Base-by-base conservation (phyloP, 2,888 invertebrate species). In the Blastobasis adustella region DNA sequence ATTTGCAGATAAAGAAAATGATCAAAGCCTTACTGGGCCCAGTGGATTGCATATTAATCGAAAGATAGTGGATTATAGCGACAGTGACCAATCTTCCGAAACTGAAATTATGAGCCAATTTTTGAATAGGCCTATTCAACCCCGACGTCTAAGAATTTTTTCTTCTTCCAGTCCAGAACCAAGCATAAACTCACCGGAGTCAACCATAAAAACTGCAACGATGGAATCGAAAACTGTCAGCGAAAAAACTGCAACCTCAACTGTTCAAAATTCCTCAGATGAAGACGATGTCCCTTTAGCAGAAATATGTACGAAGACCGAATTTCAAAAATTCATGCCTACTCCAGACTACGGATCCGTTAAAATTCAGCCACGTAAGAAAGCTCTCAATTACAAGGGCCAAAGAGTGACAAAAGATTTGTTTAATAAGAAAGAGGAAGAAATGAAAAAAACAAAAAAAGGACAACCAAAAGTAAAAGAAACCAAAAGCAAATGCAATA, bases 361-460 rank as follows among this genome's bases (percentile, higher is more conserved):
- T 40, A 54, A 54, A 45, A 52, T 5, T n/a, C 23, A 40, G 8
- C 52, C 51, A 44, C 37, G 54, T 10, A 42, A 38, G 39, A 54
- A 54, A 49, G 54, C 54, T 10, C 23, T 54, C 45, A 52, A 54
- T 10, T 49, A 52, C 38, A 49, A 45, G 40, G 54, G 54, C 37
- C 54, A 52, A 45, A 52, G 50, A 52, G 50, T 54, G 10, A 54
- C 54, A 5, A 54, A 52, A 54, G 54, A 54, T 48, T 45, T 54
- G 37, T 54, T 54, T 40, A 49, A 52, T 37, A 23, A 49, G 42
- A 46, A 43, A 46, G 37, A 46, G 10, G 37, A 6, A 40, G 9
- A 47, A 46, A 46, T 38, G 23, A 46, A 43, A 52, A 37, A 46
- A 39, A 7, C 7, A 6, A 52, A 52, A 46, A 53, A 49, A 40